phyloP scores from a whole-genome alignment of 2,888 invertebrate species.

The Noctua janthe region DNA sequence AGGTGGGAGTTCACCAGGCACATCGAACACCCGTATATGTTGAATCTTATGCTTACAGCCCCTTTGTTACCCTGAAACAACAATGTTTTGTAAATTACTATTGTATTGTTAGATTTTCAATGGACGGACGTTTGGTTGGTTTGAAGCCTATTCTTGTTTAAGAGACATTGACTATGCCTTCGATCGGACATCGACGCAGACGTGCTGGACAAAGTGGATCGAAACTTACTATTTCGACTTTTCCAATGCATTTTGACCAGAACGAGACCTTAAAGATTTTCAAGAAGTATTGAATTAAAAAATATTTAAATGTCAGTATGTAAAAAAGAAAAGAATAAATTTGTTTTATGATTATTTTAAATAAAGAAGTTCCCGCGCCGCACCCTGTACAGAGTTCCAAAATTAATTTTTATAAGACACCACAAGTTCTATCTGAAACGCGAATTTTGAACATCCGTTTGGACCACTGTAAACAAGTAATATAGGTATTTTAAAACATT shows the following conservation, averaged over 20 bases:
- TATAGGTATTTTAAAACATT: background rate
- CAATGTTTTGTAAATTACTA: conserved; percentile 36
- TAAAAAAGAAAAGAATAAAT: background rate
- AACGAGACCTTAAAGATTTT: background rate
- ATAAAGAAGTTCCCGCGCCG: background rate
- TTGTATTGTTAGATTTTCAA: conserved; percentile 17
- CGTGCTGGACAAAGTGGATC: background rate
- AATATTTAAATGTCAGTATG: background rate
- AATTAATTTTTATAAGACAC: background rate
- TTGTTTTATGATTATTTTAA: background rate
- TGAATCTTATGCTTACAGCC: conserved; percentile 96
- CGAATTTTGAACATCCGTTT: background rate
- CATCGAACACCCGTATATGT: conserved; percentile 96
- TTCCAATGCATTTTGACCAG: background rate
- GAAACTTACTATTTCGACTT: background rate
- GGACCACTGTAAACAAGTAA: background rate
- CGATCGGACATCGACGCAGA: background rate
- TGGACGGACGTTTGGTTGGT: conserved; percentile 8
- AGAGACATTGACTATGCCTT: background rate
- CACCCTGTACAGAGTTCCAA: background rate
- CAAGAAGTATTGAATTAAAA: background rate
- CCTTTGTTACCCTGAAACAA: conserved; percentile 97
- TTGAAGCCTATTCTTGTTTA: background rate
- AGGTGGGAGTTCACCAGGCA: conserved; percentile 97
- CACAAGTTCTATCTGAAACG: background rate